phyloP scores from a whole-genome alignment of 2,888 invertebrate genomes.

The Taenaris catops region DNA sequence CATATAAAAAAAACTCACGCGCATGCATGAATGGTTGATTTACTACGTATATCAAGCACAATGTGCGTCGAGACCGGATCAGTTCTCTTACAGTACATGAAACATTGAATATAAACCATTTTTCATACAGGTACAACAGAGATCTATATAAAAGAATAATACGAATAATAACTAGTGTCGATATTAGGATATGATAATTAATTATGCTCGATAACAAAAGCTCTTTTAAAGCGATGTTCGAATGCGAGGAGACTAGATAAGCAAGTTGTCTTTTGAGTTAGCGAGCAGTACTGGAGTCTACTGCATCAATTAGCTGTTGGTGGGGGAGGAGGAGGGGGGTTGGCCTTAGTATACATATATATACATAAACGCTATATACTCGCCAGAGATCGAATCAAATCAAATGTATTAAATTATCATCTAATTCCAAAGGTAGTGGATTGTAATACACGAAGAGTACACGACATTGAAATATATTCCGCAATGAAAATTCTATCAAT shows the following conservation, averaged over 20 bases:
- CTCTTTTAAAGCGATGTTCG: conserved; percentile 61
- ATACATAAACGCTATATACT: conserved; percentile 43
- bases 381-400: conserved; percentile 44
- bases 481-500: neutral
- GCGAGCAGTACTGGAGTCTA: conserved; percentile 69
- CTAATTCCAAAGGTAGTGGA: conserved; percentile 29
- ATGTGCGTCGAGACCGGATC: conserved; percentile 55
- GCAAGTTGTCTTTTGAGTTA: conserved; percentile 61
- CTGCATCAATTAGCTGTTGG: conserved; percentile 76
- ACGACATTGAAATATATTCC: conserved; percentile 1
- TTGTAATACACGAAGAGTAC: conserved; percentile 18
- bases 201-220: conserved; percentile 74
- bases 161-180: conserved; percentile 71
- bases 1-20: too few species aligned
- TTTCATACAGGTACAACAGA: conserved; percentile 75
- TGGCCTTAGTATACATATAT: conserved; percentile 39
- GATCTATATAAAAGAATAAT: conserved; percentile 78
- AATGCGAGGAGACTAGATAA: conserved; percentile 76
- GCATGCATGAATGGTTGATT: too few species aligned
- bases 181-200: conserved; percentile 72
- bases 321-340: conserved; percentile 61
- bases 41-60: conserved; percentile 56
- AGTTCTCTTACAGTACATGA: conserved; percentile 64
- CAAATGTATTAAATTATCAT: conserved; percentile 38
- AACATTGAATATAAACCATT: conserved; percentile 59